A percentile compares a stretch with the other conserved stretches of the same genome.
These are phyloP conservation scores for Physella acuta DNA, from an alignment of 1,140 invertebrate species.

Conservation along the genomic window DNA sequence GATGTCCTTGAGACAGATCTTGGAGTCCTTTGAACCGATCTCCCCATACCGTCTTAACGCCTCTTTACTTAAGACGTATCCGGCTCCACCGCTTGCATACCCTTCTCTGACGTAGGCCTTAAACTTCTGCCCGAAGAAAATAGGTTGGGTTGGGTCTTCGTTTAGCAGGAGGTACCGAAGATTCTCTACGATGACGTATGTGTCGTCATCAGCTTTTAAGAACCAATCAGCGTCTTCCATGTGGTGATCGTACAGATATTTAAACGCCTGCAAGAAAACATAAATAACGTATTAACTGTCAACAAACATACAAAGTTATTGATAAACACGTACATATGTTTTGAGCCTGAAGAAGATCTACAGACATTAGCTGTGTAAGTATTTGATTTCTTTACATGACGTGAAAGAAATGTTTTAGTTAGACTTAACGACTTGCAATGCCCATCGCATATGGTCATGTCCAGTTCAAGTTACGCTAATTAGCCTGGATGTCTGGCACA, in stretches of 20 bases:
- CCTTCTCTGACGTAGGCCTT: background rate
- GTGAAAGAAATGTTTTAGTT: no score
- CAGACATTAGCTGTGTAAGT: no score
- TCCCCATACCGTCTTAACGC: conserved; percentile 37
- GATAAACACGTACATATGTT: no score
- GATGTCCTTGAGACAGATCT: background rate
- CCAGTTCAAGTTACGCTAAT: no score
- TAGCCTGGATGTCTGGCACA: no score
- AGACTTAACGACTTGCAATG: no score
- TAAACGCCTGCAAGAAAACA: conserved; percentile 70
- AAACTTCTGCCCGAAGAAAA: background rate
- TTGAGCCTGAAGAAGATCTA: no score
- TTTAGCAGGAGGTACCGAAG: background rate
- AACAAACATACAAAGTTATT: no score
- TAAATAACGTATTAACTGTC: no score
- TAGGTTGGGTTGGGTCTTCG: background rate
- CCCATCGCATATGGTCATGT: no score
- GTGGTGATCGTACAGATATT: conserved; percentile 61
- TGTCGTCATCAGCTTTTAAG: background rate
- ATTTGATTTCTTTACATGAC: no score
- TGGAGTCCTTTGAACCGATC: conserved; percentile 41
- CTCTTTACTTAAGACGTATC: conserved; percentile 81
- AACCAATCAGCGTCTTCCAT: conserved; percentile 54
- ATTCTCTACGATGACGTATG: background rate
- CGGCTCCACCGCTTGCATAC: conserved; percentile 60